Evolutionary conservation across 2,797 vertebrate genomes (phyloP), one percentile per base, ranked within the genome.

Genomic region (Erethizon dorsatum): DNA sequence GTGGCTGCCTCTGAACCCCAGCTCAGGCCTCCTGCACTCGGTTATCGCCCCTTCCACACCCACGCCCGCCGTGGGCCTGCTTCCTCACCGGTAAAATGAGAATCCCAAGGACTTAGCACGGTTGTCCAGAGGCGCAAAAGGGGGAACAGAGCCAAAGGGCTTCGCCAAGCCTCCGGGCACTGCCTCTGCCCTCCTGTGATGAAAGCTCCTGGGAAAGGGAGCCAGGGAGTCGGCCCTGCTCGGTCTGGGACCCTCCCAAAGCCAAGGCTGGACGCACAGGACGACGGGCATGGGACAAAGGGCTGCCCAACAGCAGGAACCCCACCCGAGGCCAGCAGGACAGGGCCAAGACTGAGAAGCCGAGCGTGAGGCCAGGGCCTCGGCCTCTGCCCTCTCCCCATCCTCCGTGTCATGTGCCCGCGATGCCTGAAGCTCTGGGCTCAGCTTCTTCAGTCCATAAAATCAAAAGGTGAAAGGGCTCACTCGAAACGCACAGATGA

Each of bases 1-100:
- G 41, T 0, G 22, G 41, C 71, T 75, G 73, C 73, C 24, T 75
- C 73, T 47, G 73, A 67, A 47, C 45, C 24, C 73, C 41, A 47
- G 73, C 73, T 28, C 73, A 47, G 73, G 10, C 73, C 71, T 73
- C 71, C n/a, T 12, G 22, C 20, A 12, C 2, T 71, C 67, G 28
- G 26, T 10, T 17, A 31, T 12, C 88, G 3, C 14, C 18, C n/a
- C 3, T 63, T 57, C 56, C 59, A 22, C 61, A n/a, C 5, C 13
- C 50, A 31, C 10, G 3, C 52, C 45, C 5, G 7, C n/a, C 3
- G 7, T 0, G 2, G 28, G 13, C 47, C 71, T 5, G n/a, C 37
- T n/a, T 45, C 73, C 59, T 61, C 26, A 5, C 37, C 52, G 24
- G 67, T 56, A 65, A 80, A 45, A 50, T 5, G 75, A 80, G 67